Evolutionary conservation across 2,888 invertebrate genomes (phyloP), one percentile per base, ranked within the genome.

Genomic region (Notodonta ziczac): DNA sequence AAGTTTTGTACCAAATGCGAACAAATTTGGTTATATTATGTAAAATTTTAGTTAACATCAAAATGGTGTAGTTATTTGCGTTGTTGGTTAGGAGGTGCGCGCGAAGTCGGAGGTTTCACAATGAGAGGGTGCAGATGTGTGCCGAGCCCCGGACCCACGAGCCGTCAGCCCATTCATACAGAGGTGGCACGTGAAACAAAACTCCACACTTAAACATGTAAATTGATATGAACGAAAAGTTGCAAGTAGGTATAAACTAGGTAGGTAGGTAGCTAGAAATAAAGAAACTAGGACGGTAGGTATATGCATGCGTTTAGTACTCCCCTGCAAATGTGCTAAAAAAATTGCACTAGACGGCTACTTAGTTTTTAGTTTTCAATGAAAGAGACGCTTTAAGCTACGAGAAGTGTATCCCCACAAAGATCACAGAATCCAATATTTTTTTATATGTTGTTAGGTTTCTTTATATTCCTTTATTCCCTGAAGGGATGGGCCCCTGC

Each of bases 111-210:
- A 39, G 32, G 52, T 39, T 54, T 54, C 54, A 39, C 32, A 35
- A 54, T 6, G 32, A 39, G 39, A 54, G 54, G 54, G 54, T 54
- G 54, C 54, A 54, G 35, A 54, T 54, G 54, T 54, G 39, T 32
- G 52, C 16, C 52, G 32, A 13, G 32, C 2, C 7, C 12, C 35
- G 14, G 14, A 39, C 54, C 54, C 14, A 54, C 54, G 54, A 39
- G n/a, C 35, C 4, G 4, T 35, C 35, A 35, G 35, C 24, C 54
- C 54, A 54, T 54, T 54, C 39, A 54, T 39, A 7, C 35, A 35
- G 5, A 35, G 4, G 35, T 35, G 35, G 35, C 7, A 52, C 32
- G 32, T 52, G 32, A 32, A 54, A 14, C 39, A 40, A 39, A 1
- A 2, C 39, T 14, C n/a, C 39, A 54, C 54, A 39, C 54, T 40